phyloP scores from a whole-genome alignment of 2,113 vertebrate genomes.

The Noctilio leporinus region DNA sequence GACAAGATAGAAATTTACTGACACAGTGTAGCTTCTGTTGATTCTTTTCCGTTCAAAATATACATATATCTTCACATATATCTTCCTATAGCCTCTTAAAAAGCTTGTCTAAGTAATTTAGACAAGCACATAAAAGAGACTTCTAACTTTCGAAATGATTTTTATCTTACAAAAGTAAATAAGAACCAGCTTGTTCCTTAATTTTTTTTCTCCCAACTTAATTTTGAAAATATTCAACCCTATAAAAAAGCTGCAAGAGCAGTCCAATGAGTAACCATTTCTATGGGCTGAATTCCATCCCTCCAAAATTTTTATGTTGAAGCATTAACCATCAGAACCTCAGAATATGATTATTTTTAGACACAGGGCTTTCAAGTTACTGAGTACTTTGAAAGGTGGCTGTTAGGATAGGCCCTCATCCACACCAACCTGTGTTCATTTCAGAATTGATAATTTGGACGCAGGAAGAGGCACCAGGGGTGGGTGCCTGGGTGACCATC shows the following conservation, averaged over 20 bases:
- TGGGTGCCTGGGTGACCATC: background rate
- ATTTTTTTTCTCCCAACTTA: background rate
- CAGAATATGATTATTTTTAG: background rate
- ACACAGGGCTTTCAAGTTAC: background rate
- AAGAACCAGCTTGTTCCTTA: background rate
- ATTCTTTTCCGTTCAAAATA: background rate
- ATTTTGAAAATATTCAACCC: conserved; percentile 3
- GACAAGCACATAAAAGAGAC: background rate
- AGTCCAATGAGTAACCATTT: background rate
- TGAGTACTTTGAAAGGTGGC: background rate
- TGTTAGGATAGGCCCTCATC: background rate
- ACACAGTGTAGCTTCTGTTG: background rate
- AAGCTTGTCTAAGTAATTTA: background rate
- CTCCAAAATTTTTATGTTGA: background rate
- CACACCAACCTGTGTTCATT: background rate
- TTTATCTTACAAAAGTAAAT: background rate
- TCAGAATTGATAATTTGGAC: background rate
- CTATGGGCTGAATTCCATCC: background rate
- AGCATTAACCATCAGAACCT: background rate
- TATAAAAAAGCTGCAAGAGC: background rate
- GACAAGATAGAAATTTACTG: background rate
- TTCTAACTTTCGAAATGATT: conserved; percentile 7
- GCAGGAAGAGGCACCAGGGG: background rate
- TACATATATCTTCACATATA: no score
- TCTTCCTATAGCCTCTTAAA: background rate